A percentile compares a stretch with the other conserved stretches of the same genome.
Evolutionary conservation across 2,113 vertebrate species (phyloP).

Genomic region (Myiagra hebetior): DNA sequence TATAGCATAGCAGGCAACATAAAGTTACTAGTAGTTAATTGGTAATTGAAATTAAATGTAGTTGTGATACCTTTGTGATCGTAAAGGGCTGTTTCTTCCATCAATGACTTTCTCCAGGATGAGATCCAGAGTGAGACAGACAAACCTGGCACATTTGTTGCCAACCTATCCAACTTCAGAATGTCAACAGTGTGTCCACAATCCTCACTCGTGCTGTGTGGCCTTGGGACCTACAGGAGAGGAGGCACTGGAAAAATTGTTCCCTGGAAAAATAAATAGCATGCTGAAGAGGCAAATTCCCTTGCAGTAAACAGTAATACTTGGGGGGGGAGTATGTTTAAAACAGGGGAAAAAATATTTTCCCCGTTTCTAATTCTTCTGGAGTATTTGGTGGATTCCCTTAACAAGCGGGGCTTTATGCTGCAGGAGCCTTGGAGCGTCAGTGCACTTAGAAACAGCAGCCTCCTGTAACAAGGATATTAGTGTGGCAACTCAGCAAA

Average conservation of each 20-base stretch:
- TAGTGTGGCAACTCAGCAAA: constrained; percentile 33
- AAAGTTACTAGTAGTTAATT: background rate
- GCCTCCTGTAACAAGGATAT: constrained; percentile 20
- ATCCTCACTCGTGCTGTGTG: background rate
- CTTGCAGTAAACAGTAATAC: background rate
- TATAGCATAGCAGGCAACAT: background rate
- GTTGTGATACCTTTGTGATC: background rate
- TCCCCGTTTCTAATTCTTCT: background rate
- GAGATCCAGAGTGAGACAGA: background rate
- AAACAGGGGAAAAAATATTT: background rate
- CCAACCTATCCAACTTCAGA: background rate
- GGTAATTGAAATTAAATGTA: background rate
- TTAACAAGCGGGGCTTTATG: constrained; percentile 46
- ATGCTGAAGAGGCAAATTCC: background rate
- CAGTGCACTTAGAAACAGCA: background rate
- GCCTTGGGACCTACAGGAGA: constrained; percentile 1
- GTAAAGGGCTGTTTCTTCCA: background rate
- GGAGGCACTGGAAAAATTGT: background rate
- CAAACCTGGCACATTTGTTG: background rate
- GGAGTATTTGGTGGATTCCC: background rate
- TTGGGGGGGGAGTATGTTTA: background rate
- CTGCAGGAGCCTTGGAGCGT: background rate
- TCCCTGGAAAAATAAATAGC: background rate
- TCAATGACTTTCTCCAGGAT: background rate
- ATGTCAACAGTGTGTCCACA: background rate